These are phyloP conservation scores for Gobio gobio DNA, from an alignment of 2,113 vertebrate species.

Conservation along the genomic window DNA sequence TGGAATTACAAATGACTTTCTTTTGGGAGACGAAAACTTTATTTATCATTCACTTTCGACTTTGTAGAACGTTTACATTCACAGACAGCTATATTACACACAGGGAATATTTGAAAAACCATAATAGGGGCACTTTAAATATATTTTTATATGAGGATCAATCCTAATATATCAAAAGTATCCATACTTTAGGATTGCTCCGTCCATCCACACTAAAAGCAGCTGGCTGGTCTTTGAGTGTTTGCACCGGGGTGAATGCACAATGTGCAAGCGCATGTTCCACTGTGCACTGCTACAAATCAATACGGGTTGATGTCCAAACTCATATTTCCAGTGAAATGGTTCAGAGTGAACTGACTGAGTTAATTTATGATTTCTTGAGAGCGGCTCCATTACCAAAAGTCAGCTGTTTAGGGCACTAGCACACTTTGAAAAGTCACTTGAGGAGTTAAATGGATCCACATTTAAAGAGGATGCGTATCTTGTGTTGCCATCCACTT, in stretches of 20 bases:
- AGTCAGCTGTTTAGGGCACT: constrained; percentile 28
- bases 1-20: too few species aligned
- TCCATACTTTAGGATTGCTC: neutral
- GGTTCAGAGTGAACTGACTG: neutral
- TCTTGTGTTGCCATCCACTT: neutral
- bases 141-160: neutral
- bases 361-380: constrained; percentile 14
- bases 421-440: neutral
- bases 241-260: neutral
- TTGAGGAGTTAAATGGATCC: neutral
- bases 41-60: too few species aligned
- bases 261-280: neutral
- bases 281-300: constrained; percentile 8
- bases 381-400: neutral
- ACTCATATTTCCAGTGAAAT: neutral
- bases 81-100: too few species aligned
- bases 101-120: too few species aligned
- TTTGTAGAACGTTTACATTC: too few species aligned
- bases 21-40: too few species aligned
- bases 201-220: neutral
- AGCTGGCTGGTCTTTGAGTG: neutral
- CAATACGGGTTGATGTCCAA: neutral
- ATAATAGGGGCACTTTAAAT: too few species aligned
- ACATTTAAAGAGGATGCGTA: constrained; percentile 2
- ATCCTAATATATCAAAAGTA: neutral